Conservation (phyloP, 2,113 vertebrate species). For the Odobenus rosmarus region DNA sequence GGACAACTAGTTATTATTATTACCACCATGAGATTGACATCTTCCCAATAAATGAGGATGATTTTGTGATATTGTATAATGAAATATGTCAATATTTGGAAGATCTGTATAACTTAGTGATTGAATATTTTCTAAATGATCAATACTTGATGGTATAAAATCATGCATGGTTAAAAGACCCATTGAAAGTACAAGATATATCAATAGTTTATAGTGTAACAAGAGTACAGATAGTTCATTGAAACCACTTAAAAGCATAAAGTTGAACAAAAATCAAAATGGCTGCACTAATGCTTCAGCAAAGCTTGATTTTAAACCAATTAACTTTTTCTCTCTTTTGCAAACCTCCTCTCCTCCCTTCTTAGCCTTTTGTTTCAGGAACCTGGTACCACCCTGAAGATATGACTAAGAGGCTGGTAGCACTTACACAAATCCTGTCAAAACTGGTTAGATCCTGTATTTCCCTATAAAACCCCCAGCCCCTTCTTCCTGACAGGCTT, state of each 20-base stretch:
- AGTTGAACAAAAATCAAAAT: too few species aligned
- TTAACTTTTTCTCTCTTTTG: not conserved
- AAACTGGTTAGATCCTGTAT: not conserved
- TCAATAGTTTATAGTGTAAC: too few species aligned
- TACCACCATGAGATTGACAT: not conserved
- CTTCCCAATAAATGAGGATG: not conserved
- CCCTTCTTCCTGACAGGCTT: not conserved
- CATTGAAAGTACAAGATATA: too few species aligned
- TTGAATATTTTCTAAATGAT: conserved; percentile 30
- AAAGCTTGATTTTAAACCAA: not conserved
- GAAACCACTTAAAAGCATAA: too few species aligned
- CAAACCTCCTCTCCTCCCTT: not conserved
- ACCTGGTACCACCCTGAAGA: not conserved
- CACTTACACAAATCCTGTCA: not conserved
- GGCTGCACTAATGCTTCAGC: not conserved
- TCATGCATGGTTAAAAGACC: too few species aligned
- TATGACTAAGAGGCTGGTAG: not conserved
- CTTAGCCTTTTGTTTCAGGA: not conserved
- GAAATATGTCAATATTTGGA: conserved; percentile 20
- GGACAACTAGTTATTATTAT: not conserved
- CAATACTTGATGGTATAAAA: not conserved
- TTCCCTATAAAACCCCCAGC: not conserved
- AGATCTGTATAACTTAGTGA: not conserved
- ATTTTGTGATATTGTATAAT: not conserved
- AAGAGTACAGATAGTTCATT: too few species aligned